A percentile compares a stretch with the other conserved stretches of the same genome.
phyloP scores from a whole-genome alignment of 1,140 invertebrate genomes.

The Nasonia giraulti region DNA sequence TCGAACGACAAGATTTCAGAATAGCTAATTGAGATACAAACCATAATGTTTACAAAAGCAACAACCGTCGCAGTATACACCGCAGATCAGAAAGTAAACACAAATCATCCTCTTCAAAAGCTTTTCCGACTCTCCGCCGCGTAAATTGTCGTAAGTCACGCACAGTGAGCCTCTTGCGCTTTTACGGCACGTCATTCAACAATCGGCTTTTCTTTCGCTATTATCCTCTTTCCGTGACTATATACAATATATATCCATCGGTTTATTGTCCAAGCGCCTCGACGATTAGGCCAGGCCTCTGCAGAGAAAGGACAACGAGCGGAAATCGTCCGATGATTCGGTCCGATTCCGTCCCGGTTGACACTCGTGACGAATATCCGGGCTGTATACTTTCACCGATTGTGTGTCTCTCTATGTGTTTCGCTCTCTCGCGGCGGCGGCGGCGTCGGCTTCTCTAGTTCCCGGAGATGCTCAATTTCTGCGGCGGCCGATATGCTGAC shows the following conservation, averaged over 20 bases:
- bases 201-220: not conserved
- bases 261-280: not conserved
- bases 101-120: no score
- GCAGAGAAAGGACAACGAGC: not conserved
- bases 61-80: not conserved
- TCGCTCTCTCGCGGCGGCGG: not conserved
- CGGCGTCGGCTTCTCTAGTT: not conserved
- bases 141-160: not conserved
- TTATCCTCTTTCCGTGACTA: not conserved
- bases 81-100: no score
- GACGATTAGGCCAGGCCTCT: not conserved
- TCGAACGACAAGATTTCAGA: not conserved
- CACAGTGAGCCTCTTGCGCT: no score
- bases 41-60: not conserved
- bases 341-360: slow-evolving; percentile 32
- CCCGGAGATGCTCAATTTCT: slow-evolving; percentile 26
- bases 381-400: slow-evolving; percentile 42
- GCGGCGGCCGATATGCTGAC: slow-evolving; percentile 7
- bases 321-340: slow-evolving; percentile 36
- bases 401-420: not conserved
- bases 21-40: no score
- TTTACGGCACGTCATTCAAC: no score
- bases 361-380: slow-evolving; percentile 44
- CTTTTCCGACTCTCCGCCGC: no score
- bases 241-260: no score